Base-by-base conservation (phyloP, 1,140 invertebrate genomes). In the Anagrus nilaparvatae region DNA sequence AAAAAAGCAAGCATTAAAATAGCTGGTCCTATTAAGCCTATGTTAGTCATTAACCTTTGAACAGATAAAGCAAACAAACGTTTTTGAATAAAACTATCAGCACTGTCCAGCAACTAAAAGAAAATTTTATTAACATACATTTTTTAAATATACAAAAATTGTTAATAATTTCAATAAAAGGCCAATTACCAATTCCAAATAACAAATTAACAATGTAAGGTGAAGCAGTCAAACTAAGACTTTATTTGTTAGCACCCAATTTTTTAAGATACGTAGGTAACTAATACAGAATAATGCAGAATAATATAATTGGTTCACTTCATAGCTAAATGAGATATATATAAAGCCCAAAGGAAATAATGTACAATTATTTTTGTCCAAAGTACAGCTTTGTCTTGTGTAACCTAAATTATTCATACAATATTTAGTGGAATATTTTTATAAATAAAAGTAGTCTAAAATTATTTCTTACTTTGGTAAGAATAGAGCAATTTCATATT, bases 231-330 rank as follows among this genome's bases (percentile, higher is more conserved):
- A 84, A 70, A 69, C 82, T 85, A 44, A 87, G 78, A 56, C 78
- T 78, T 56, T 81, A 74, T 49, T 75, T 73, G 49, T 82, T 77
- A 12, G 79, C 82, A 13, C 77, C 78, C 14, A 87, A 67, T 34
- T 76, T 62, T 4, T 75, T 61, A 49, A 87, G 62, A 59, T 87
- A 87, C 5, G 82, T 86, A 3, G 84, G 84, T 43, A 87, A 61
- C 84, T 84, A 87, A 55, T n/a, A n/a, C n/a, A n/a, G n/a, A n/a
- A n/a, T n/a, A n/a, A n/a, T 85, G 81, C 81, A 86, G 85, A 47
- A 87, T 82, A 43, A 87, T 84, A 52, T 87, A 86, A 52, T 81
- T 85, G 24, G 78, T 81, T 83, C 84, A 87, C 60, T 86, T 86
- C 83, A 87, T 87, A 18, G 81, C 75, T 63, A 87, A 87, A 63